A percentile compares a stretch with the other conserved stretches of the same genome.
Conservation (phyloP, 1,140 invertebrate genomes). For the Adelges cooleyi region DNA sequence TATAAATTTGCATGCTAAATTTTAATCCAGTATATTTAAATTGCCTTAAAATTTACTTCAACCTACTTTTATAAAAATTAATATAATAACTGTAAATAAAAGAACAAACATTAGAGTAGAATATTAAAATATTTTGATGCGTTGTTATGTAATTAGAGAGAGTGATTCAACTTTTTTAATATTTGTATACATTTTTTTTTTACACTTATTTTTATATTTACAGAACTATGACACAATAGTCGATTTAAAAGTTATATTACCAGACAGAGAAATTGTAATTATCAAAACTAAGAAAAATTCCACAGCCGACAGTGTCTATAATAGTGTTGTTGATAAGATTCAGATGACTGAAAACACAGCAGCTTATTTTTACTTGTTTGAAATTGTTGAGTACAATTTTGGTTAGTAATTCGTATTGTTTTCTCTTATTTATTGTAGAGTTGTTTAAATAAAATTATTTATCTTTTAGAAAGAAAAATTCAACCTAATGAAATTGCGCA, state of each 20-base stretch:
- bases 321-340: constrained; percentile 77
- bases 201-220: constrained; percentile 27
- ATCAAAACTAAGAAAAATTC: constrained; percentile 85
- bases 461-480: constrained; percentile 73
- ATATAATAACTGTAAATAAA: too few species aligned
- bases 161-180: too few species aligned
- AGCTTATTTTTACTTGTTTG: constrained; percentile 92
- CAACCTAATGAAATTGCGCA: constrained; percentile 90
- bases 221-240: constrained; percentile 72
- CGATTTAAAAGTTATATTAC: constrained; percentile 75
- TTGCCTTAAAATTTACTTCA: too few species aligned
- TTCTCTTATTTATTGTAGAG: neutral
- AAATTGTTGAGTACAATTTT: constrained; percentile 95
- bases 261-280: constrained; percentile 67
- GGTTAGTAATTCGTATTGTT: constrained; percentile 50
- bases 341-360: constrained; percentile 65
- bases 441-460: constrained; percentile 49
- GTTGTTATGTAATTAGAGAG: too few species aligned
- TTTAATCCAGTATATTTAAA: too few species aligned
- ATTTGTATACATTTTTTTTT: neutral
- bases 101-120: too few species aligned
- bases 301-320: constrained; percentile 82
- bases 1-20: too few species aligned
- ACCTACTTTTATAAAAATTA: too few species aligned
- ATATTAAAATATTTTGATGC: too few species aligned